Evolutionary conservation across 2,888 invertebrate genomes (phyloP).

Genomic region (Tinea pellionella): DNA sequence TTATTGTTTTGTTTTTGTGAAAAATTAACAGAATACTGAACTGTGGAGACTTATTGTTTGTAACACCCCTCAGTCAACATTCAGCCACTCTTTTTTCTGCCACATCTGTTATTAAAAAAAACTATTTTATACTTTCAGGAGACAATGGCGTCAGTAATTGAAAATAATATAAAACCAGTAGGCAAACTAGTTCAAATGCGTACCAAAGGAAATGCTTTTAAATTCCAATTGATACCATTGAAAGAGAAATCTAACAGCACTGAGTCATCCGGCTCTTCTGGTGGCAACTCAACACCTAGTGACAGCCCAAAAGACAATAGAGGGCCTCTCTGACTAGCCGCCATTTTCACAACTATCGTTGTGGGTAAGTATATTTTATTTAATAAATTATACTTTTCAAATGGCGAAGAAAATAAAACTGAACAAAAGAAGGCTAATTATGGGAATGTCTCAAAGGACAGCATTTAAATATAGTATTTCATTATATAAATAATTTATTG

Average conservation of each 20-base stretch:
- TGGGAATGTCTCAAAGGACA: not conserved
- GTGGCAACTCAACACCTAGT: constrained; percentile 19
- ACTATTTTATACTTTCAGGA: constrained; percentile 69
- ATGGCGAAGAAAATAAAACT: constrained; percentile 18
- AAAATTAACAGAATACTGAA: no score
- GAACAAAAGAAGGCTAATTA: constrained; percentile 14
- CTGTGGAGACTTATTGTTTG: no score
- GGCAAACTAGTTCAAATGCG: constrained; percentile 74
- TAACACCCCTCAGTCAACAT: no score
- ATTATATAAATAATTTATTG: not conserved
- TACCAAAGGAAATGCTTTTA: constrained; percentile 69
- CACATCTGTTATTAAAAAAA: no score
- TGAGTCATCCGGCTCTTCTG: not conserved
- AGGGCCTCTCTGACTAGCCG: constrained; percentile 56
- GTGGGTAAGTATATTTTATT: constrained; percentile 40
- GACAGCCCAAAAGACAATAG: constrained; percentile 25
- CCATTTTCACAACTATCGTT: constrained; percentile 31
- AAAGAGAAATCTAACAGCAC: constrained; percentile 25
- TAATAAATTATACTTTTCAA: constrained; percentile 33
- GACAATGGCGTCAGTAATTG: constrained; percentile 65
- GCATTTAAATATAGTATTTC: not conserved
- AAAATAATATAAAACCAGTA: constrained; percentile 54
- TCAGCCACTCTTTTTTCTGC: no score
- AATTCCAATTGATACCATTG: constrained; percentile 72
- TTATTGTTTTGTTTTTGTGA: no score